These are phyloP conservation scores for Austrolebias charrua DNA, from an alignment of 2,797 vertebrate species.

Conservation along the genomic window DNA sequence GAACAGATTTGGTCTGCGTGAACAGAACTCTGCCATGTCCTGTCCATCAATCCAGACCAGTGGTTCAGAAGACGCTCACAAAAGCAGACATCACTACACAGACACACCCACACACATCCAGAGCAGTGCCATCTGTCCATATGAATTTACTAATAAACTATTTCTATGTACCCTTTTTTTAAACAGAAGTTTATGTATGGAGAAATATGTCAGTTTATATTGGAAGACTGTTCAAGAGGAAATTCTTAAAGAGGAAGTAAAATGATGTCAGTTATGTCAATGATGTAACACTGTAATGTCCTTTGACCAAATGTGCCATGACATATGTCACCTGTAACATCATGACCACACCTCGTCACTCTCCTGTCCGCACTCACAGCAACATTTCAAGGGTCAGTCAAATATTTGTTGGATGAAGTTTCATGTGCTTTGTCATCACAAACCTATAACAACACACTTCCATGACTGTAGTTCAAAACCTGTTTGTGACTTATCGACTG, in stretches of 20 bases:
- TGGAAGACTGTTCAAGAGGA: not conserved
- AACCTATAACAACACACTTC: too few relatives aligned
- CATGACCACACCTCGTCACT: not conserved
- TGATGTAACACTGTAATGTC: not conserved
- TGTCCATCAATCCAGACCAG: not conserved
- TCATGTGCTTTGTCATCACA: not conserved
- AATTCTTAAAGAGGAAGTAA: constrained; percentile 7
- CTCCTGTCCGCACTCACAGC: not conserved
- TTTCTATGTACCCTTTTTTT: not conserved
- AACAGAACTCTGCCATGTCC: not conserved
- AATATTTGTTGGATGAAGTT: not conserved
- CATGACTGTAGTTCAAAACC: too few relatives aligned
- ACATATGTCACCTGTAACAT: too few relatives aligned
- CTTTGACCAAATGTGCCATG: too few relatives aligned
- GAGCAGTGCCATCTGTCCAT: not conserved
- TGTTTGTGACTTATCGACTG: too few relatives aligned
- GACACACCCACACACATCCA: not conserved
- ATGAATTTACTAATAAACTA: not conserved
- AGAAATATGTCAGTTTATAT: not conserved
- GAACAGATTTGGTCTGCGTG: not conserved
- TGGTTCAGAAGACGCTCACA: not conserved
- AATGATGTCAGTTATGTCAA: not conserved
- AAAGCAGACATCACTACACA: too few relatives aligned
- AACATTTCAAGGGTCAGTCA: not conserved
- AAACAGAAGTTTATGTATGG: not conserved